Evolutionary conservation across 2,888 invertebrate species (phyloP).

Genomic region (Dryomyza anilis): DNA sequence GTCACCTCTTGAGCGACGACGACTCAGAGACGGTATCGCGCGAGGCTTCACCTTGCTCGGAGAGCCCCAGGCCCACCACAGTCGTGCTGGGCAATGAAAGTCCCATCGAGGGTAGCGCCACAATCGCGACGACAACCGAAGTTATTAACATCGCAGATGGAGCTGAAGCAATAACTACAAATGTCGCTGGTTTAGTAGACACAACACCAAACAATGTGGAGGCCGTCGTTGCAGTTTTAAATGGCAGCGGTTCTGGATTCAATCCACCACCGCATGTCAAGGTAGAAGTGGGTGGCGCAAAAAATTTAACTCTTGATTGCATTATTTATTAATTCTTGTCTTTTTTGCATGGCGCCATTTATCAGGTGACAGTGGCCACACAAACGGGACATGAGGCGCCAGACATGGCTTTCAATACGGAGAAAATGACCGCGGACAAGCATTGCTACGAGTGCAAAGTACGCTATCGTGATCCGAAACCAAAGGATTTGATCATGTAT

Average conservation of each 20-base stretch:
- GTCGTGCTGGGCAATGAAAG: conserved; percentile 38
- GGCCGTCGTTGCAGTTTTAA: conserved; percentile 5
- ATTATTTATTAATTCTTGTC: background rate
- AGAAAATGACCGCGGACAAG: conserved; percentile 78
- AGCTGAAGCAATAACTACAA: conserved; percentile 5
- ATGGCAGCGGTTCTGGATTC: background rate
- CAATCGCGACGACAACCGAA: background rate
- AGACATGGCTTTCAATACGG: conserved; percentile 69
- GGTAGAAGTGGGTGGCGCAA: conserved; percentile 33
- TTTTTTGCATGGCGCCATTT: too few species aligned
- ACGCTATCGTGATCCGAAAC: conserved; percentile 87
- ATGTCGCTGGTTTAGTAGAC: background rate
- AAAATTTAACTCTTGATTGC: too few species aligned
- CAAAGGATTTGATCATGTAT: conserved; percentile 92
- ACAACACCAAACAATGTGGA: conserved; percentile 5
- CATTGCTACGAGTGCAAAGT: conserved; percentile 94
- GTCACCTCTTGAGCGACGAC: conserved; percentile 65
- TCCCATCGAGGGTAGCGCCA: conserved; percentile 55
- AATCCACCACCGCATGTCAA: conserved; percentile 28
- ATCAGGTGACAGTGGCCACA: conserved; percentile 80
- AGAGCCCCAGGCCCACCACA: conserved; percentile 61
- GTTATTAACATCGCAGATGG: background rate
- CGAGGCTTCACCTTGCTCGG: conserved; percentile 75
- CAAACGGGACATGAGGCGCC: conserved; percentile 83
- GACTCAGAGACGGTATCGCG: conserved; percentile 71